These are phyloP conservation scores for Melieria crassipennis DNA, from an alignment of 2,888 invertebrate genomes.

Conservation along the genomic window DNA sequence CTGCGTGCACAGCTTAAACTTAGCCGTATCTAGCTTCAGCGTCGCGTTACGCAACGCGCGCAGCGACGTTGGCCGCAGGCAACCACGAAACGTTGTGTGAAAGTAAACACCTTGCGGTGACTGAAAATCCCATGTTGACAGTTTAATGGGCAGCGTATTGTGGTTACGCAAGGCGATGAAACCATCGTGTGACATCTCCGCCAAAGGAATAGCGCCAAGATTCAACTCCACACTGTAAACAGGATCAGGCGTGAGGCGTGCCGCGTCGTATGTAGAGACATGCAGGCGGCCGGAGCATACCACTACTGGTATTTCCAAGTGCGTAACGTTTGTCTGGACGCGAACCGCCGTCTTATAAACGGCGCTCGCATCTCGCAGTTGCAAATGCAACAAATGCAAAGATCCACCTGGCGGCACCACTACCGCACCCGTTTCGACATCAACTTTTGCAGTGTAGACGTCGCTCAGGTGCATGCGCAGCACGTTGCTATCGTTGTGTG, in stretches of 20 bases:
- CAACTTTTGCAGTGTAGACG: constrained; percentile 5
- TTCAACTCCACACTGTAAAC: constrained; percentile 56
- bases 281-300: constrained; percentile 67
- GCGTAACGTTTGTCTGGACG: constrained; percentile 68
- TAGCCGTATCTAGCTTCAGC: constrained; percentile 40
- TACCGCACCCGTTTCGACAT: constrained; percentile 34
- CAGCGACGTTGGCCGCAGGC: constrained; percentile 57
- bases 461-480: constrained; percentile 38
- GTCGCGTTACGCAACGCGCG: constrained; percentile 41
- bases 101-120: constrained; percentile 58
- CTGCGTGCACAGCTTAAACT: constrained; percentile 51
- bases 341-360: constrained; percentile 54
- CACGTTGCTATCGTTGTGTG: constrained; percentile 51
- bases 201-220: constrained; percentile 62
- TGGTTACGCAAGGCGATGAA: constrained; percentile 59
- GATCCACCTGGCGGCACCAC: constrained; percentile 56
- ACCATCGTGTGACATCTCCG: constrained; percentile 59
- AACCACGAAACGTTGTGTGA: constrained; percentile 69
- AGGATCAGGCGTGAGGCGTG: constrained; percentile 44
- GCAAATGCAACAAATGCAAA: constrained; percentile 53
- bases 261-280: constrained; percentile 55
- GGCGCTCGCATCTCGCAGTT: constrained; percentile 53
- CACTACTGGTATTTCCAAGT: constrained; percentile 67
- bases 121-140: constrained; percentile 61
- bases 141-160: constrained; percentile 61